Evolutionary conservation across 2,797 vertebrate genomes (phyloP).

Genomic region (Urosaurus nigricauda): DNA sequence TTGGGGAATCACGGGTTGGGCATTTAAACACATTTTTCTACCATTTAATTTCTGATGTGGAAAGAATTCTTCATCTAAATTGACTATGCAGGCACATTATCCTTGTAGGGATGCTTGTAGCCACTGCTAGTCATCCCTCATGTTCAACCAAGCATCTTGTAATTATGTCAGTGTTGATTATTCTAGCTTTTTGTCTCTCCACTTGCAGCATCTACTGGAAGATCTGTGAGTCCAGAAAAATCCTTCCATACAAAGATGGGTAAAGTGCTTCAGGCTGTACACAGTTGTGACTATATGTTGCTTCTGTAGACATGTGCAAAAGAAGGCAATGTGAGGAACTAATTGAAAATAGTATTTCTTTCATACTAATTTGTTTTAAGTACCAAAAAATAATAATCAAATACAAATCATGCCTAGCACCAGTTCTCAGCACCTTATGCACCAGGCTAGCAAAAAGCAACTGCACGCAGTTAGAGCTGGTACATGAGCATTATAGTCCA

Average conservation of each 20-base stretch:
- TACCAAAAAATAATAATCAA: neutral
- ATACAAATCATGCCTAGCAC: neutral
- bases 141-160: constrained; percentile 25
- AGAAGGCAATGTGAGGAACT: constrained; percentile 18
- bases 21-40: constrained; percentile 24
- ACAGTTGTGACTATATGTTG: neutral
- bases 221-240: constrained; percentile 19
- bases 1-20: neutral
- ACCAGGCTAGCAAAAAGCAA: neutral
- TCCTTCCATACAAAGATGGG: constrained; percentile 39
- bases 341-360: neutral
- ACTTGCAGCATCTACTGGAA: neutral
- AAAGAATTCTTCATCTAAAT: constrained; percentile 51
- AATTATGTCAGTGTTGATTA: constrained; percentile 42
- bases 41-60: constrained; percentile 45
- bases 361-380: neutral
- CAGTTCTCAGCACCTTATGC: neutral
- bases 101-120: neutral
- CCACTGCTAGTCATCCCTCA: constrained; percentile 21
- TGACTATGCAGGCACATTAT: constrained; percentile 33
- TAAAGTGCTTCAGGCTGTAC: constrained; percentile 10
- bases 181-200: constrained; percentile 40
- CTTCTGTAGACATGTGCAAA: constrained; percentile 15
- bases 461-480: too few relatives aligned
- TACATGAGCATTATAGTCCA: too few relatives aligned